A percentile compares a stretch with the other conserved stretches of the same genome.
Conservation (phyloP, 92 coral and sea anemone genomes). For the Epizoanthus scotinus region DNA sequence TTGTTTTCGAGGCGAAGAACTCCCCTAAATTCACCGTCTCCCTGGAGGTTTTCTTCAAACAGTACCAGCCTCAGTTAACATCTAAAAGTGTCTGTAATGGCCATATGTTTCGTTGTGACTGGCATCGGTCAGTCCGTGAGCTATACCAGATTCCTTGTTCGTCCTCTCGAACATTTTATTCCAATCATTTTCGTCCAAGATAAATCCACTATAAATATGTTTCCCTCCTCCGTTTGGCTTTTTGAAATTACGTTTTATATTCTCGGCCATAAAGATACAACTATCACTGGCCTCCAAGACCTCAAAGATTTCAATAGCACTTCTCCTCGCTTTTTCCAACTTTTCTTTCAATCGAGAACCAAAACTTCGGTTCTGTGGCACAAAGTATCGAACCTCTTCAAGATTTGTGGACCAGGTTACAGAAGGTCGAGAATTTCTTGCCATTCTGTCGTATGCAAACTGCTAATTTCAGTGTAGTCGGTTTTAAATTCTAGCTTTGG, state of each 20-base stretch:
- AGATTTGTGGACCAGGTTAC: conserved; percentile 37
- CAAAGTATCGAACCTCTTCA: conserved; percentile 32
- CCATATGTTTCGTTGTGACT: not conserved
- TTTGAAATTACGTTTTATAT: not conserved
- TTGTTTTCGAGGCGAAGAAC: no score
- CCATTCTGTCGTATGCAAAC: not conserved
- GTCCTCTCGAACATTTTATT: conserved; percentile 26
- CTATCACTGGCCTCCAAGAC: conserved; percentile 1
- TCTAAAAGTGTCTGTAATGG: conserved; percentile 2
- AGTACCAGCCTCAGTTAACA: not conserved
- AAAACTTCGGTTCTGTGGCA: conserved; percentile 1
- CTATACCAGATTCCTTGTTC: not conserved
- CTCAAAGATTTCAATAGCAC: conserved; percentile 6
- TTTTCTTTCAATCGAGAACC: conserved; percentile 28
- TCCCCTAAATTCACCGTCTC: no score
- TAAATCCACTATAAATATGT: not conserved
- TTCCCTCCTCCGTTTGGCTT: not conserved
- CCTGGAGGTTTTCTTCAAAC: no score
- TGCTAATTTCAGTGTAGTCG: not conserved
- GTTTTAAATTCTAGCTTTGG: not conserved
- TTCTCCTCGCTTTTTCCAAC: conserved; percentile 20
- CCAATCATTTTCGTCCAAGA: conserved; percentile 6
- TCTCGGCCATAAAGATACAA: not conserved
- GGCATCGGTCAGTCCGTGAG: not conserved
- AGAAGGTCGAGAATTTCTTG: conserved; percentile 5